Evolutionary conservation across 2,113 vertebrate genomes (phyloP), one percentile per base, ranked within the genome.

Genomic region (Erpornis zantholeuca): DNA sequence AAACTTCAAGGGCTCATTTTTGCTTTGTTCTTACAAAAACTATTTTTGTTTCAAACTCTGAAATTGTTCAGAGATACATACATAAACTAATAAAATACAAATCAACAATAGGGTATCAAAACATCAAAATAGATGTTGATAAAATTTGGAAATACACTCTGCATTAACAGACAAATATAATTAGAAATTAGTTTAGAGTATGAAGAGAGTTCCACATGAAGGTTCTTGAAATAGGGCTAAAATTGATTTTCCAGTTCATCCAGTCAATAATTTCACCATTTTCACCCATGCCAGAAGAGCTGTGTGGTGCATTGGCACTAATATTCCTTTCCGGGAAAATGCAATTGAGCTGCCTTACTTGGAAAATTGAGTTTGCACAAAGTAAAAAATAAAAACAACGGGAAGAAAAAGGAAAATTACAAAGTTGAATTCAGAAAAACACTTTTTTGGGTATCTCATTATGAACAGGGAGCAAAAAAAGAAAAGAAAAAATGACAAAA

Each of bases 381-480:
- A 2, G 3, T n/a, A 60, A 64, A 13, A 66, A 83, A 86, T 29
- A 15, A 18, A 5, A 15, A 20, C 6, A 77, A 35, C 2, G 21
- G 5, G 4, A 50, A 47, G 3, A 12, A 75, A 57, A 45, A 50
- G 35, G 7, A 63, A 83, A 78, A 88, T 8, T 20, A 23, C 7
- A 35, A 16, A 44, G 10, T 6, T 53, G 35, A 89, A 70, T 45
- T 52, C 1, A 77, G 12, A 53, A 60, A 81, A 92, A 35, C 0
- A 28, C 6, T 21, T 54, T 11, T 45, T 72, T 61, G 45, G 5
- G 7, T 52, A 59, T 23, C 8, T 40, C 28, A 63, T 59, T 54
- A 53, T 3, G 3, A 61, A 31, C 0, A 1, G 0, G 1, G 2
- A 3, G 3, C 1, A 1, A 13, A 7, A 17, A 38, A 50, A 28